Conservation (phyloP, 2,888 invertebrate species). For the Hyposoter dolosus region DNA sequence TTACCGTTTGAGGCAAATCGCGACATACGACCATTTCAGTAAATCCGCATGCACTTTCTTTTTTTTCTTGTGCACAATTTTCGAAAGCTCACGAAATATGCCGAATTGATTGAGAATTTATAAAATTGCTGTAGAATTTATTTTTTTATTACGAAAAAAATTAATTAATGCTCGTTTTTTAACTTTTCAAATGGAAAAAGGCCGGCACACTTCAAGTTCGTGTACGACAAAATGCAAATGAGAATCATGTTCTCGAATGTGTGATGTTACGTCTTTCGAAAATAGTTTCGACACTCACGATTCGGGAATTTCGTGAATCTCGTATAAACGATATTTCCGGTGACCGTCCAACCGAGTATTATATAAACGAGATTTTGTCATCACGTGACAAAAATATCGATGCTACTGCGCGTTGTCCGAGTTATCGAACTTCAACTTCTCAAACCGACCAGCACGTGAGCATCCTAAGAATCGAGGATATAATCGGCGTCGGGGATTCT, state of each 20-base stretch:
- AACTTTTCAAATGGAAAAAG: constrained; percentile 76
- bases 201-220: constrained; percentile 87
- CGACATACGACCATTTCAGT: neutral
- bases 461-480: constrained; percentile 68
- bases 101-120: neutral
- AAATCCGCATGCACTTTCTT: neutral
- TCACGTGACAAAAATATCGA: constrained; percentile 32
- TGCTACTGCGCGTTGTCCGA: neutral
- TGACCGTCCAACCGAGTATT: constrained; percentile 73
- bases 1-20: neutral
- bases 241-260: constrained; percentile 87
- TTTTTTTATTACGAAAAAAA: neutral
- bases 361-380: constrained; percentile 75
- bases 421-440: constrained; percentile 7
- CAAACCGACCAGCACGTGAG: constrained; percentile 55
- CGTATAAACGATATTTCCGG: constrained; percentile 33
- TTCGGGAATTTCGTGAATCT: constrained; percentile 85
- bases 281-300: constrained; percentile 86
- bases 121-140: neutral
- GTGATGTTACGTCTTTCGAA: constrained; percentile 87
- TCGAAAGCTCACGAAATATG: constrained; percentile 11
- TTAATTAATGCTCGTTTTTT: constrained; percentile 8
- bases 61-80: neutral
- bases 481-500: constrained; percentile 51
- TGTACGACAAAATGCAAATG: constrained; percentile 87